These are phyloP conservation scores for Aptenodytes patagonicus DNA, from an alignment of 2,113 vertebrate species.

Conservation along the genomic window DNA sequence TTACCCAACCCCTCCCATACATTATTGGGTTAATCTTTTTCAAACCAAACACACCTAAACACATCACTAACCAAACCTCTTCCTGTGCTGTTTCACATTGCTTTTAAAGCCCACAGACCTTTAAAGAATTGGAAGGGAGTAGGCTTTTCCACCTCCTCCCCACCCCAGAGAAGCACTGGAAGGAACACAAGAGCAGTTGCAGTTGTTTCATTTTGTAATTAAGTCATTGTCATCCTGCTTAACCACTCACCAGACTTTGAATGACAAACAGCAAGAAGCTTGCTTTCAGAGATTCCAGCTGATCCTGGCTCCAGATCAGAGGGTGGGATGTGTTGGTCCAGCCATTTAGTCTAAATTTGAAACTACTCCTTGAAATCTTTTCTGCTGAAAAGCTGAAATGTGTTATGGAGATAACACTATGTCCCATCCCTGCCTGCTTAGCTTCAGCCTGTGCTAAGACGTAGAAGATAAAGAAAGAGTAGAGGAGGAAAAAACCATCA, in stretches of 20 bases:
- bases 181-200: neutral
- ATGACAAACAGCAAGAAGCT: neutral
- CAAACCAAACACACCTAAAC: neutral
- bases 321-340: neutral
- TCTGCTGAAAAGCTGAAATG: neutral
- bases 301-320: neutral
- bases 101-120: neutral
- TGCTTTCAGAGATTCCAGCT: neutral
- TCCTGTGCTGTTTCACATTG: neutral
- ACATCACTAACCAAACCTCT: neutral
- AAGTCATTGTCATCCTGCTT: neutral
- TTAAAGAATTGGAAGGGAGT: neutral
- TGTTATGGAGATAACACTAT: neutral
- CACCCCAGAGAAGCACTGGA: neutral
- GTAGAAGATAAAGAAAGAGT: neutral
- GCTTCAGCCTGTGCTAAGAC: neutral
- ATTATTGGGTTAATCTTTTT: neutral
- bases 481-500: neutral
- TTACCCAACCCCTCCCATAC: neutral
- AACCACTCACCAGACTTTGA: neutral
- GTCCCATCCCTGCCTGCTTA: neutral
- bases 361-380: neutral
- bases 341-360: neutral
- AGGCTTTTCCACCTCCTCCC: neutral
- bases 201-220: neutral